Conservation (phyloP, 2,797 vertebrate species). For the Hydrophis major region DNA sequence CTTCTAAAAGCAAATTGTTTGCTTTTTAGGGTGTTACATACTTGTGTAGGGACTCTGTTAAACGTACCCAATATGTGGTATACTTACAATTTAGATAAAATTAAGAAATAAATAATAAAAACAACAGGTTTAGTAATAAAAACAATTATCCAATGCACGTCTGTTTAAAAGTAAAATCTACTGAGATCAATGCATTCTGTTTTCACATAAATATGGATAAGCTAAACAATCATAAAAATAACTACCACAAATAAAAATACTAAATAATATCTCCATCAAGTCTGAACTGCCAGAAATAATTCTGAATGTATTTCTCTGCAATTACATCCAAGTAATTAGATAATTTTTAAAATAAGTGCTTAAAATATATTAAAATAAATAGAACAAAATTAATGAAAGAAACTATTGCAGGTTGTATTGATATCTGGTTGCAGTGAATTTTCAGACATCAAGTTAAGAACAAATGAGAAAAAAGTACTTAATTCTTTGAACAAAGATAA, state of each 20-base stretch:
- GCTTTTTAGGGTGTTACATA: neutral
- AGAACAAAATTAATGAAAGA: conserved; percentile 34
- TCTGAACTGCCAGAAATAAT: neutral
- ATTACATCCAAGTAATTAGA: neutral
- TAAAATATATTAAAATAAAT: conserved; percentile 15
- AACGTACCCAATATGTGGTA: neutral
- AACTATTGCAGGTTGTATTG: conserved; percentile 78
- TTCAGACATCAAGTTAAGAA: conserved; percentile 86
- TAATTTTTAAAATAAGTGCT: neutral
- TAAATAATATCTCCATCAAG: neutral
- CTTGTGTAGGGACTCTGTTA: neutral
- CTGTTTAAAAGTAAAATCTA: neutral
- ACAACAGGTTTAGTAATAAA: neutral
- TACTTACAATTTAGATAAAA: neutral
- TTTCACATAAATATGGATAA: neutral
- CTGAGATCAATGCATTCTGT: neutral
- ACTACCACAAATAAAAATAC: neutral
- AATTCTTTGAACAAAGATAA: conserved; percentile 92
- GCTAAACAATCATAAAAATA: neutral
- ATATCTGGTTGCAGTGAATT: conserved; percentile 89
- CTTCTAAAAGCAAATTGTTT: neutral
- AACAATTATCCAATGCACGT: neutral
- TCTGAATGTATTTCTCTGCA: neutral
- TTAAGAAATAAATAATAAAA: neutral
- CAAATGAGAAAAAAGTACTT: conserved; percentile 88